phyloP scores from a whole-genome alignment of 1,140 invertebrate species.

The Tetragnatha versicolor region DNA sequence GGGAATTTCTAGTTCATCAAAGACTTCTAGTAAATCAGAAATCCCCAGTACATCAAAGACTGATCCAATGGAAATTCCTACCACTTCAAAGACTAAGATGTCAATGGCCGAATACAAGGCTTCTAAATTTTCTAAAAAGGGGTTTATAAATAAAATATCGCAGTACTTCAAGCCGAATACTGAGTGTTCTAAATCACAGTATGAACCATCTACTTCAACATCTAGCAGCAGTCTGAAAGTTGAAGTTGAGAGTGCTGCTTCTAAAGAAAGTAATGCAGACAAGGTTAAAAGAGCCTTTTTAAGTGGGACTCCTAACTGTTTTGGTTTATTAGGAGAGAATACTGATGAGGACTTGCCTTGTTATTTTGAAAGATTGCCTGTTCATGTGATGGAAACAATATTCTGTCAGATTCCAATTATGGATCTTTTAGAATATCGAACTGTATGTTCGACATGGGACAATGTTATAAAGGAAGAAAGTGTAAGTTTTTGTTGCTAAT shows the following conservation, averaged over 20 bases:
- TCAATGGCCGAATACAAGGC: neutral
- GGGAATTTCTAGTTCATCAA: too few relatives aligned
- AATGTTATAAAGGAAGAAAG: neutral
- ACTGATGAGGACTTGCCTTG: neutral
- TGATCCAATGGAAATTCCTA: too few relatives aligned
- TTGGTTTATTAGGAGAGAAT: neutral
- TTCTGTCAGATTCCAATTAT: conserved; percentile 17
- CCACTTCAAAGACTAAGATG: too few relatives aligned
- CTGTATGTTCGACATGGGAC: conserved; percentile 1
- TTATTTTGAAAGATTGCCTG: conserved; percentile 17
- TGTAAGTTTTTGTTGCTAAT: neutral
- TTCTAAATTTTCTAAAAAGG: neutral
- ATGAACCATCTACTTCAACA: neutral
- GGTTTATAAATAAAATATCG: neutral
- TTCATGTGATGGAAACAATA: conserved; percentile 9
- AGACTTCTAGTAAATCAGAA: too few relatives aligned
- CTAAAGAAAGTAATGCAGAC: neutral
- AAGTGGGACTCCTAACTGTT: neutral
- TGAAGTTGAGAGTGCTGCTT: neutral
- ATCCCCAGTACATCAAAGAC: too few relatives aligned
- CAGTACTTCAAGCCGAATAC: neutral
- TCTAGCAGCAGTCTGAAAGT: neutral
- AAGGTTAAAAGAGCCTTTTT: neutral
- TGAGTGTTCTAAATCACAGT: neutral
- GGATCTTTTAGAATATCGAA: neutral